Percentiles rank a stretch among this genome's conserved stretches.
phyloP scores from a whole-genome alignment of 2,113 vertebrate species.

The Thalassarche chlororhynchos region DNA sequence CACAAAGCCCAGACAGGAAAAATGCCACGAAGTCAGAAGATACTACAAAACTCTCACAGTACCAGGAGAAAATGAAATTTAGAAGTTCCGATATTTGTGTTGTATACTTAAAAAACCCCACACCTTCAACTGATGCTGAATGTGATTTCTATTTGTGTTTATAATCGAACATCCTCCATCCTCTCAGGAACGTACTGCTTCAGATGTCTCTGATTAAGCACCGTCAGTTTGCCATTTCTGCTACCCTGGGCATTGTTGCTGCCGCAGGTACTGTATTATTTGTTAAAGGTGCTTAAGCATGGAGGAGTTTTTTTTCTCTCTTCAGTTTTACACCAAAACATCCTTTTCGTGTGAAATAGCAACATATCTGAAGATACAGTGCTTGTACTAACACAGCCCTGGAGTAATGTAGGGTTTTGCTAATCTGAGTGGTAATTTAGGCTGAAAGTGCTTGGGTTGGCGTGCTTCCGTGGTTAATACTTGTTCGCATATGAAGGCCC shows the following conservation, averaged over 20 bases:
- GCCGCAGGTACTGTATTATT: background rate
- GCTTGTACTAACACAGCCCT: background rate
- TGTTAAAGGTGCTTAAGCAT: background rate
- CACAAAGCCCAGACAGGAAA: background rate
- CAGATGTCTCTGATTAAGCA: background rate
- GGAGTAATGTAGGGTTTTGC: background rate
- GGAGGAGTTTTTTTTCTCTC: no score
- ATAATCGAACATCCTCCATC: background rate
- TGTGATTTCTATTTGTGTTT: background rate
- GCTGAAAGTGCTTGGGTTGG: background rate
- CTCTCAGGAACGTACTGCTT: background rate
- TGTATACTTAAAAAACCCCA: rapidly evolving
- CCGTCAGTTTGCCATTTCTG: background rate
- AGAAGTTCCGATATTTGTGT: background rate
- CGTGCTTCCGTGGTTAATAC: background rate
- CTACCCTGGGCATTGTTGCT: background rate
- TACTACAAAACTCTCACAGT: background rate
- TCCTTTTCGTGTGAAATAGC: background rate
- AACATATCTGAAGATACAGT: background rate
- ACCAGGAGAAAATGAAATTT: background rate
- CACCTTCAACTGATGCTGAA: background rate
- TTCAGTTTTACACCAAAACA: background rate
- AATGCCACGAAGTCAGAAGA: background rate
- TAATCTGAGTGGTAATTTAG: background rate
- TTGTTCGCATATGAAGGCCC: rapidly evolving